phyloP scores from a whole-genome alignment of 1,140 invertebrate species.

The Trichonephila inaurata region DNA sequence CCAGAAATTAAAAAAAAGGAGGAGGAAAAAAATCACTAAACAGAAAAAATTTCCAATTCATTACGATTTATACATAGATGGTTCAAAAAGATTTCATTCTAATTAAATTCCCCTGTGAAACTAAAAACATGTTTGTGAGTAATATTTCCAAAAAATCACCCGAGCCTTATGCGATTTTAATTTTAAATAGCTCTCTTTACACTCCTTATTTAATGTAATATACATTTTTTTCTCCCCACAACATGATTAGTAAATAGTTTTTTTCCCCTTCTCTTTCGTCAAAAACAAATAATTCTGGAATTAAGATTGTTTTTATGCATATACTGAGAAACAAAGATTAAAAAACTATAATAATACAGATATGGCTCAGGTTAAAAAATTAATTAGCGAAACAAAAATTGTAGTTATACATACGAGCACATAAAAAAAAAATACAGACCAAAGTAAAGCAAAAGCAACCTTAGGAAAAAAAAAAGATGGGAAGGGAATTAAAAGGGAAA shows the following conservation, averaged over 20 bases:
- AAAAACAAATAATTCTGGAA: background rate
- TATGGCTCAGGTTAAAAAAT: constrained; percentile 42
- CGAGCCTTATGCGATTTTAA: background rate
- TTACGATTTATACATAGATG: too few species aligned
- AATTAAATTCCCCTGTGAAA: background rate
- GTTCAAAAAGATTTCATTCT: background rate
- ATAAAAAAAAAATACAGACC: background rate
- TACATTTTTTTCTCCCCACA: background rate
- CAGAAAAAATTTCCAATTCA: too few species aligned
- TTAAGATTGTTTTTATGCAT: constrained; percentile 24
- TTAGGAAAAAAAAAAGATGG: background rate
- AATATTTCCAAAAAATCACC: background rate
- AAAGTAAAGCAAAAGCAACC: background rate
- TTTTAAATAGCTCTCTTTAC: background rate
- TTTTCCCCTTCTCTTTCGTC: background rate
- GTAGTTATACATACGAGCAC: background rate
- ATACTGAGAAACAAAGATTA: background rate
- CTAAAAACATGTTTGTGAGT: background rate
- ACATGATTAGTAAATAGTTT: background rate
- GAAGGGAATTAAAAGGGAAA: background rate
- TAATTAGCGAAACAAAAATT: constrained; percentile 47
- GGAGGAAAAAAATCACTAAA: too few species aligned
- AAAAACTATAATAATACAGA: constrained; percentile 23
- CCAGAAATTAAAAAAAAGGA: too few species aligned
- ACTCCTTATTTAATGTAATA: background rate